A percentile compares a stretch with the other conserved stretches of the same genome.
Evolutionary conservation across 2,888 invertebrate species (phyloP).

Genomic region (Drosophila helvetica): DNA sequence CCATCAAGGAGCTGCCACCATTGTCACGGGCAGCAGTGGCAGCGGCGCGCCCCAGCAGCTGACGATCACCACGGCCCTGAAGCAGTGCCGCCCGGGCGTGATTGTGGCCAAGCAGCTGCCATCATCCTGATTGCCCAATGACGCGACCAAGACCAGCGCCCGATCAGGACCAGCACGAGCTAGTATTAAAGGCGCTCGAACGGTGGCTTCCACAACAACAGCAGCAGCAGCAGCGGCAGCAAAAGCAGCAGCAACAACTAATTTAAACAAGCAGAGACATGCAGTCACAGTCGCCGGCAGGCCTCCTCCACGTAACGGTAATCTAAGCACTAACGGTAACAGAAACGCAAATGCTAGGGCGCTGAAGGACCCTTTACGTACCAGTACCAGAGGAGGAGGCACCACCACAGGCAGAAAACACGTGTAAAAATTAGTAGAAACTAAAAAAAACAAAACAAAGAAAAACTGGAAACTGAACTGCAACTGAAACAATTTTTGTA

Average conservation of each 20-base stretch:
- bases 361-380: constrained; percentile 52
- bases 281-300: background rate
- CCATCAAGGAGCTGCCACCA: constrained; percentile 1
- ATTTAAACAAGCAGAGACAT: background rate
- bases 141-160: constrained; percentile 27
- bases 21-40: constrained; percentile 31
- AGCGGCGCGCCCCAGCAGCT: constrained; percentile 45
- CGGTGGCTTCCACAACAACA: constrained; percentile 43
- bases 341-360: constrained; percentile 45
- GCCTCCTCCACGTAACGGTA: constrained; percentile 17
- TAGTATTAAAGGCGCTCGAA: constrained; percentile 60
- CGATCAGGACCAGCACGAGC: constrained; percentile 25
- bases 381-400: constrained; percentile 32
- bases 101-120: constrained; percentile 93
- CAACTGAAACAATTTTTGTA: constrained; percentile 44
- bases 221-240: constrained; percentile 31
- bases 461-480: constrained; percentile 30
- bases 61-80: constrained; percentile 84
- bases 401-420: constrained; percentile 12
- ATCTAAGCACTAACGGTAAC: constrained; percentile 40
- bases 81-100: constrained; percentile 93
- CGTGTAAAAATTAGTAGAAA: constrained; percentile 13
- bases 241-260: constrained; percentile 27
- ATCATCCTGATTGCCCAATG: constrained; percentile 86
- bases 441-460: constrained; percentile 38